Evolutionary conservation across 2,113 vertebrate species (phyloP).

Genomic region (Calonectris borealis): DNA sequence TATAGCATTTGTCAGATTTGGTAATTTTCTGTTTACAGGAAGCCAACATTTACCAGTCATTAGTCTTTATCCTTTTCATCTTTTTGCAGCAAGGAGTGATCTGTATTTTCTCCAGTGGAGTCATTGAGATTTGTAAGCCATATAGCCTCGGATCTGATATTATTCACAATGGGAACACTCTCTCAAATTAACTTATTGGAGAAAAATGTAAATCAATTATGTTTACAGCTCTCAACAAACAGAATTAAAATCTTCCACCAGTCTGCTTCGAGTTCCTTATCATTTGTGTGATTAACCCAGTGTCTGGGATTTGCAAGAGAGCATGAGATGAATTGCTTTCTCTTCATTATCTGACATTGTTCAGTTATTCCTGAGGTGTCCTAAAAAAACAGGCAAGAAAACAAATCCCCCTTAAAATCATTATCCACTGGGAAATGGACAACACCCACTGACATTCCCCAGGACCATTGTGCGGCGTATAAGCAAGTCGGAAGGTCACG

Average conservation of each 20-base stretch:
- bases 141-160: constrained; percentile 5
- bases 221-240: constrained; percentile 64
- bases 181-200: constrained; percentile 64
- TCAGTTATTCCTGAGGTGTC: background rate
- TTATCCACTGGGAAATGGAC: background rate
- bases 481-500: background rate
- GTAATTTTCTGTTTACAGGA: constrained; percentile 62
- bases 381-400: background rate
- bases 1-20: constrained; percentile 46
- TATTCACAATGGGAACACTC: constrained; percentile 44
- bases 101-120: constrained; percentile 59
- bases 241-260: constrained; percentile 66
- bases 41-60: constrained; percentile 51
- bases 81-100: constrained; percentile 39
- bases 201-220: constrained; percentile 67
- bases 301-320: constrained; percentile 46
- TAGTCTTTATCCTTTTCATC: constrained; percentile 48
- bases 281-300: constrained; percentile 31
- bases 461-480: background rate
- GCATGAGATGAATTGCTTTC: constrained; percentile 37
- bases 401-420: background rate
- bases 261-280: constrained; percentile 46
- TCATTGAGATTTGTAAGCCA: constrained; percentile 28
- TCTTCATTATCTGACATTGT: constrained; percentile 40
- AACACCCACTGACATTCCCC: background rate